Percentiles rank a stretch among this genome's conserved stretches.
Evolutionary conservation across 1,140 invertebrate genomes (phyloP).

Genomic region (Leguminivora glycinivorella): DNA sequence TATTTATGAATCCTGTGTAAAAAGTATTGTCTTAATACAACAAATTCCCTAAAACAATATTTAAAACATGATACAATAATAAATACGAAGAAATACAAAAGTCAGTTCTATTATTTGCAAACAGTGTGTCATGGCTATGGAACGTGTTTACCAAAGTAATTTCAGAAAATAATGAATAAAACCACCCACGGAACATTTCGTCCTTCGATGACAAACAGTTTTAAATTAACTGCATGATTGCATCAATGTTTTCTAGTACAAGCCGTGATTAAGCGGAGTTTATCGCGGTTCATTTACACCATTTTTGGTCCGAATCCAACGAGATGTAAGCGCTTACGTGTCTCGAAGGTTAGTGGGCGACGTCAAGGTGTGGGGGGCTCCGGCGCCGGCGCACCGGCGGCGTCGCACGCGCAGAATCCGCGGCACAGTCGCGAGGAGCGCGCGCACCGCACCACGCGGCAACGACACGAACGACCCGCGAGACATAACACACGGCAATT

Average conservation of each 20-base stretch:
- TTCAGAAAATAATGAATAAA: conserved; percentile 5
- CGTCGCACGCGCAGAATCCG: conserved; percentile 55
- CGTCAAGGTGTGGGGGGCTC: conserved; percentile 59
- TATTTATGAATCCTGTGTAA: no score
- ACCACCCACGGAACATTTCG: neutral
- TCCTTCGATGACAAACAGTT: conserved; percentile 1
- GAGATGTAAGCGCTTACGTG: conserved; percentile 76
- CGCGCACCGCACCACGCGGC: conserved; percentile 61
- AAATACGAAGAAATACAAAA: neutral
- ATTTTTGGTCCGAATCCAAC: conserved; percentile 71
- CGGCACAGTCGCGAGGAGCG: conserved; percentile 66
- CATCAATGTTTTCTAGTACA: conserved; percentile 19
- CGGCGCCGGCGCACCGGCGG: conserved; percentile 36
- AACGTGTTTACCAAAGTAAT: neutral
- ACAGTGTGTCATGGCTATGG: neutral
- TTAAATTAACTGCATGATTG: neutral
- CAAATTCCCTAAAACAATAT: no score
- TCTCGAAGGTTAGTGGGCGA: conserved; percentile 71
- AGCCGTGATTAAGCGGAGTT: neutral
- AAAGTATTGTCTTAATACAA: no score
- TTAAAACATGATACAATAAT: no score
- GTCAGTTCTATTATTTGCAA: neutral
- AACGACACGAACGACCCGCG: conserved; percentile 76
- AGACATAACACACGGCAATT: conserved; percentile 63
- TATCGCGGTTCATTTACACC: conserved; percentile 50